Evolutionary conservation across 2,113 vertebrate genomes (phyloP).

Genomic region (Danionella cerebrum): DNA sequence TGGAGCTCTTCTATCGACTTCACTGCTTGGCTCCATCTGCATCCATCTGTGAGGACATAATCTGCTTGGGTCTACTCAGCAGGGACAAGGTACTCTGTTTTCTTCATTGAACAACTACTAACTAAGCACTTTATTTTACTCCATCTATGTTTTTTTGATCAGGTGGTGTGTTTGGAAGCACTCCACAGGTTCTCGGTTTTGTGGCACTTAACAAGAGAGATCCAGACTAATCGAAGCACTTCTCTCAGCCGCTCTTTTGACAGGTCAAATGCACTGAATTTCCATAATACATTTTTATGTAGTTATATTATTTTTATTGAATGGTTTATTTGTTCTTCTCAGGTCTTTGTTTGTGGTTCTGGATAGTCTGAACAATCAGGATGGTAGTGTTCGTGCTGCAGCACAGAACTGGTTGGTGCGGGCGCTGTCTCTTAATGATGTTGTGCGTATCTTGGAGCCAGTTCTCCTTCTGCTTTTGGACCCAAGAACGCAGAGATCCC

Average conservation of each 20-base stretch:
- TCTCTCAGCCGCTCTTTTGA: conserved; percentile 91
- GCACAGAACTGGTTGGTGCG: conserved; percentile 89
- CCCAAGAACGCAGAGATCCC: conserved; percentile 81
- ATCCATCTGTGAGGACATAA: conserved; percentile 89
- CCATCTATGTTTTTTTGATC: neutral
- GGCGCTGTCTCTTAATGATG: conserved; percentile 83
- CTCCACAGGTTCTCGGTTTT: conserved; percentile 88
- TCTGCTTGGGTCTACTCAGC: conserved; percentile 83
- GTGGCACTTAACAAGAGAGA: conserved; percentile 95
- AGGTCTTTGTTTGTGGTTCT: conserved; percentile 95
- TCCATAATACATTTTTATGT: neutral
- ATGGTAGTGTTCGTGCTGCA: conserved; percentile 80
- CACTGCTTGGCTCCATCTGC: conserved; percentile 90
- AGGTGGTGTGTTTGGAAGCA: conserved; percentile 84
- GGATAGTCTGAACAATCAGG: conserved; percentile 81
- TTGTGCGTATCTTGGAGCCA: conserved; percentile 89
- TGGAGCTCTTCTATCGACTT: conserved; percentile 89
- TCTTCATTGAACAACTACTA: too few species aligned
- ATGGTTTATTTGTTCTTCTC: too few species aligned
- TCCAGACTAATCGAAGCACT: conserved; percentile 77
- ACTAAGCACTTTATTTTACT: too few species aligned
- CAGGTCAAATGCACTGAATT: conserved; percentile 59
- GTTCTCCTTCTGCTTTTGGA: conserved; percentile 88
- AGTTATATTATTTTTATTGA: neutral
- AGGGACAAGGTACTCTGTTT: conserved; percentile 71